Percentiles rank a stretch among this genome's conserved stretches.
phyloP scores from a whole-genome alignment of 2,888 invertebrate genomes.

The Folsomia candida region DNA sequence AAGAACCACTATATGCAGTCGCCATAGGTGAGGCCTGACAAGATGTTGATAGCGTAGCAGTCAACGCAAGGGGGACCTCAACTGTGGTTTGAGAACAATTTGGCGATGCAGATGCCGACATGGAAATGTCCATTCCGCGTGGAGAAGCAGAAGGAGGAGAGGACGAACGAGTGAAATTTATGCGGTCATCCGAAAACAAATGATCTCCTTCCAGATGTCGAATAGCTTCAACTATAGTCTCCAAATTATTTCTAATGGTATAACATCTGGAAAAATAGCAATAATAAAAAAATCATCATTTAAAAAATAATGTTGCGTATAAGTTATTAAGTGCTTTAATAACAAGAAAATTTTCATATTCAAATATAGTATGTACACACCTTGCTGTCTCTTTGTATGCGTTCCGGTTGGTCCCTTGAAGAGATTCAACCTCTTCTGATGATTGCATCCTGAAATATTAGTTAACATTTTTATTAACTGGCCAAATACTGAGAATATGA shows the following conservation, averaged over 20 bases:
- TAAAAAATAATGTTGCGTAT: not conserved
- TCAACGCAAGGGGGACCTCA: slow-evolving; percentile 35
- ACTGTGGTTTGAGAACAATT: slow-evolving; percentile 34
- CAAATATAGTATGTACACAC: not conserved
- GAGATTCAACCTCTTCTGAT: not conserved
- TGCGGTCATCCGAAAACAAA: slow-evolving; percentile 70
- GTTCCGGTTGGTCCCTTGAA: not conserved
- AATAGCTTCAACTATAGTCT: slow-evolving; percentile 98
- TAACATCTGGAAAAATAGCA: slow-evolving; percentile 52
- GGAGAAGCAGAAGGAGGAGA: slow-evolving; percentile 54
- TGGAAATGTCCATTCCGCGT: slow-evolving; percentile 53
- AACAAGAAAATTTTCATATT: too few relatives aligned
- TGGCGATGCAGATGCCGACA: slow-evolving; percentile 36
- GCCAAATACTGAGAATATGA: too few relatives aligned
- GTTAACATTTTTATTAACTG: not conserved
- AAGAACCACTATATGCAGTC: slow-evolving; percentile 11
- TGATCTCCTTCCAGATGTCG: slow-evolving; percentile 95
- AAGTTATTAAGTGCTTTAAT: too few relatives aligned
- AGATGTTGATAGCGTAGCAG: slow-evolving; percentile 21
- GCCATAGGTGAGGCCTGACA: slow-evolving; percentile 21
- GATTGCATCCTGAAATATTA: not conserved
- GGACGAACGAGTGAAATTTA: slow-evolving; percentile 51
- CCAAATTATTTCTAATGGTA: slow-evolving; percentile 88
- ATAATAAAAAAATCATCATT: not conserved
- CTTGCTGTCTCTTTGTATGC: not conserved